Conservation (phyloP, 2,888 invertebrate genomes). For the Apeira syringaria region DNA sequence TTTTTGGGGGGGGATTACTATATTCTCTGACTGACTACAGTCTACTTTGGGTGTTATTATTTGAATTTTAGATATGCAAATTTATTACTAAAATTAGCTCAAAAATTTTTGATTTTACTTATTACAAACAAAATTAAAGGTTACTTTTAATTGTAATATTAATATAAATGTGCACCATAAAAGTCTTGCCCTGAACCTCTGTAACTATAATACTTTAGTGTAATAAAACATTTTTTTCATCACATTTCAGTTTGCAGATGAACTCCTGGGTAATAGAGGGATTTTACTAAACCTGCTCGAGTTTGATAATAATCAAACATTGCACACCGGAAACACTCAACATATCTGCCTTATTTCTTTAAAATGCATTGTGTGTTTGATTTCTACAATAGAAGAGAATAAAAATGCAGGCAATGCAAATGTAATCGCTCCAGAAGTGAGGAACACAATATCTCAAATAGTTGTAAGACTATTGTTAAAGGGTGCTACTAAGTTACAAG, state of each 20-base stretch:
- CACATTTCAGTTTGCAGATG: constrained; percentile 54
- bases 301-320: constrained; percentile 35
- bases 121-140: too few species aligned
- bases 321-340: constrained; percentile 46
- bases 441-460: constrained; percentile 59
- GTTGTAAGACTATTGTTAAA: constrained; percentile 65
- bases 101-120: too few species aligned
- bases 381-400: constrained; percentile 50
- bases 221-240: too few species aligned
- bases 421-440: constrained; percentile 44
- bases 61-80: too few species aligned
- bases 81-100: too few species aligned
- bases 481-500: constrained; percentile 53
- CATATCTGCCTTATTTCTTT: constrained; percentile 59
- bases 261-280: constrained; percentile 63
- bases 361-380: constrained; percentile 59
- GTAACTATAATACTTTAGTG: too few species aligned
- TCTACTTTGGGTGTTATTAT: too few species aligned
- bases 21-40: too few species aligned
- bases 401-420: constrained; percentile 26
- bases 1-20: too few species aligned
- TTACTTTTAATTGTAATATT: too few species aligned
- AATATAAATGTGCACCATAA: too few species aligned
- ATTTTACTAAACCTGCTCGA: constrained; percentile 57
- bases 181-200: too few species aligned